Evolutionary conservation across 2,888 invertebrate genomes (phyloP), one percentile per base, ranked within the genome.

Genomic region (Globia sparganii): DNA sequence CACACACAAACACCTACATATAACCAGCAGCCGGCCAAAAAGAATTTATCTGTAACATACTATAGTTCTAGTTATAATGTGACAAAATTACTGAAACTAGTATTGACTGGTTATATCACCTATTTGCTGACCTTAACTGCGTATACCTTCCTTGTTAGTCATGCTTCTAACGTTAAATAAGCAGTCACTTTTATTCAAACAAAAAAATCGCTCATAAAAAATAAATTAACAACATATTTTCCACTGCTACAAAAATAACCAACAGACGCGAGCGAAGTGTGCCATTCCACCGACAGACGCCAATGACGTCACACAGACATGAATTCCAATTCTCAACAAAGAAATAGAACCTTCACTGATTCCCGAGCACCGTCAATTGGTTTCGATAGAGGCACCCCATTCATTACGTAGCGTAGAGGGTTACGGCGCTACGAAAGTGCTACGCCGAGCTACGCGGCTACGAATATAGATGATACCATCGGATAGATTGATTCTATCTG

Each of bases 401-500:
- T 87, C 88, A 87, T 88, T 87, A 84, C 87, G 84, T 83, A 56
- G 72, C 62, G 80, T 77, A 88, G 87, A 85, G 80, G 78, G 84
- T 84, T 87, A 85, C 87, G 74, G 53, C 68, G 81, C 85, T 86
- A 82, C 87, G 86, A 82, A 82, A 83, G 79, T 85, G 87, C 88
- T 86, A 87, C 80, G 82, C 67, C 53, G 86, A n/a, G 62, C 85
- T 85, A 76, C 85, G 75, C 70, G 46, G 79, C 82, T 86, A 84
- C 86, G 86, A 87, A 87, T 84, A 86, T 84, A 88, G 84, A 88
- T 83, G 88, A 82, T 87, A 84, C 84, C 71, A 88, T 83, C 64
- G 78, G 31, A 74, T 81, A 77, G 86, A 87, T 88, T 86, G 87
- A 84, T 86, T 84, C 78, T 72, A 86, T 87, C 79, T 70, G 67